These are phyloP conservation scores for Eptesicus fuscus DNA, from an alignment of 2,113 vertebrate genomes.

Conservation along the genomic window DNA sequence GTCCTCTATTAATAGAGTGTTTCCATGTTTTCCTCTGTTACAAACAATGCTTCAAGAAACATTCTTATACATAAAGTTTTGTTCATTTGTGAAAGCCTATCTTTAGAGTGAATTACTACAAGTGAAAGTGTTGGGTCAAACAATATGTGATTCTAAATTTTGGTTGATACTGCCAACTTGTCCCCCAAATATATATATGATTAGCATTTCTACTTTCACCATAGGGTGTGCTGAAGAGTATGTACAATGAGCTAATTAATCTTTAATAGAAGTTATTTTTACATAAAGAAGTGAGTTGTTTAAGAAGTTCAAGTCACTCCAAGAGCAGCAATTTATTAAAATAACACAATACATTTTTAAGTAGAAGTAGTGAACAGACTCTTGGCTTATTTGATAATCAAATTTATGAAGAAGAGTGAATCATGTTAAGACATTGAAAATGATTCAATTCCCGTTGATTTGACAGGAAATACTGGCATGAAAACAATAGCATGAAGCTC, in stretches of 20 bases:
- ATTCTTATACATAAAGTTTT: not conserved
- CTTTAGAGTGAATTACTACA: not conserved
- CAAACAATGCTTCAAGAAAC: not conserved
- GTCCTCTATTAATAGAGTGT: not conserved
- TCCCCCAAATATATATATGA: not conserved
- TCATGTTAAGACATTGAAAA: not conserved
- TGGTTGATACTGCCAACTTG: not conserved
- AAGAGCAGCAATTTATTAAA: not conserved
- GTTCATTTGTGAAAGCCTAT: not conserved
- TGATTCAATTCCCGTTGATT: not conserved
- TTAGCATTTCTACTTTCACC: not conserved
- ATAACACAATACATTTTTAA: not conserved
- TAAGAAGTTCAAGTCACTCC: not conserved
- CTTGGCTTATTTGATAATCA: not conserved
- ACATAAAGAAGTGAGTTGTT: not conserved
- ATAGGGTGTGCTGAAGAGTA: not conserved
- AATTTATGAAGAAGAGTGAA: not conserved
- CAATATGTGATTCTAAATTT: not conserved
- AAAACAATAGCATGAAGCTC: not conserved
- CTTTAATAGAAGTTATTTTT: not conserved
- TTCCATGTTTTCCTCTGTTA: not conserved
- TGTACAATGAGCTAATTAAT: not conserved
- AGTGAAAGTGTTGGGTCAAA: not conserved
- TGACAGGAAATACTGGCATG: not conserved
- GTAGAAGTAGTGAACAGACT: not conserved